Conservation (phyloP, 2,797 vertebrate species). For the Babyrousa celebensis region DNA sequence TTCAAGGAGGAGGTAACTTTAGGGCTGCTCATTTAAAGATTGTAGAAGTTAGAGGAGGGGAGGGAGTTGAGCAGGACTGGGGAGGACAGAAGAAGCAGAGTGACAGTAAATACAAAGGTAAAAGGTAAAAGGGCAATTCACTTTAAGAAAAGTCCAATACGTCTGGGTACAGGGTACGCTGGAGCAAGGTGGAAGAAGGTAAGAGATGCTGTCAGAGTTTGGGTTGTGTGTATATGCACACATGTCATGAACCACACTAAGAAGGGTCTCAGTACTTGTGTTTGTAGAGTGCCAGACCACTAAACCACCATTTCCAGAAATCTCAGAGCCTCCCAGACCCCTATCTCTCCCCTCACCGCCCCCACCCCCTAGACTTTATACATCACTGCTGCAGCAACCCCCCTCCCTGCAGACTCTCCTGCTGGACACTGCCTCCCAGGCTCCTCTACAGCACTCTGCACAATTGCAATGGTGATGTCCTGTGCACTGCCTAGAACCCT, state of each 20-base stretch:
- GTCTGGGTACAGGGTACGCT: neutral
- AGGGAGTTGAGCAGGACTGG: neutral
- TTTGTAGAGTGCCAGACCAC: neutral
- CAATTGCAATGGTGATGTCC: neutral
- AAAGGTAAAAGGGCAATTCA: neutral
- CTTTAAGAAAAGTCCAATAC: slow-evolving; percentile 15
- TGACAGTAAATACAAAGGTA: slow-evolving; percentile 34
- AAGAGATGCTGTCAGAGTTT: neutral
- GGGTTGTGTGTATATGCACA: neutral
- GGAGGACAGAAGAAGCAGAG: neutral
- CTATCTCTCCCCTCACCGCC: too few species aligned
- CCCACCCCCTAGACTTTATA: neutral
- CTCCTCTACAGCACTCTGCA: neutral
- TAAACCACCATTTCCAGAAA: slow-evolving; percentile 24
- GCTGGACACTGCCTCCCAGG: neutral
- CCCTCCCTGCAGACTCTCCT: neutral
- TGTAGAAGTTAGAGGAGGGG: neutral
- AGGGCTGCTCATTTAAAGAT: slow-evolving; percentile 44
- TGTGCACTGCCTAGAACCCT: neutral
- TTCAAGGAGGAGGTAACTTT: slow-evolving; percentile 37
- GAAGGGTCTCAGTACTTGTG: neutral
- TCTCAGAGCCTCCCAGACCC: neutral
- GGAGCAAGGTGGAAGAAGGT: neutral
- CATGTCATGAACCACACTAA: neutral
- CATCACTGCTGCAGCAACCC: neutral